Percentiles rank a stretch among this genome's conserved stretches.
Evolutionary conservation across 2,797 vertebrate species (phyloP).

Genomic region (Manis pentadactyla): DNA sequence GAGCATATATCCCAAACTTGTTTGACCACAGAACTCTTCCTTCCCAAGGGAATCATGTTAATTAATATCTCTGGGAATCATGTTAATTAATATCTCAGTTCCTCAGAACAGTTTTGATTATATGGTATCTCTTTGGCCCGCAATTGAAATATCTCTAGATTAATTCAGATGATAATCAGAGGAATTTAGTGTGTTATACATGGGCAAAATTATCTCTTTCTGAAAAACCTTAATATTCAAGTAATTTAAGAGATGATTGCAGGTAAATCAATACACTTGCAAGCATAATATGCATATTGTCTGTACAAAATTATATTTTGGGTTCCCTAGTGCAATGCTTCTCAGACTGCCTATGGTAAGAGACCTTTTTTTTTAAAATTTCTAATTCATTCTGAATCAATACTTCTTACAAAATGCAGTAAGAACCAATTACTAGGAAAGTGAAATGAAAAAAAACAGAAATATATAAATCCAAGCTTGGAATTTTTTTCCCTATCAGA

Average conservation of each 20-base stretch:
- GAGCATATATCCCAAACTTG: background rate
- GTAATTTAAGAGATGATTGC: constrained; percentile 46
- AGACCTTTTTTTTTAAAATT: background rate
- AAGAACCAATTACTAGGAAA: background rate
- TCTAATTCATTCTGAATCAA: background rate
- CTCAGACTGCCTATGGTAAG: background rate
- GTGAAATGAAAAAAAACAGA: constrained; percentile 22
- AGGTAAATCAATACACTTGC: constrained; percentile 19
- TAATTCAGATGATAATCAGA: constrained; percentile 77
- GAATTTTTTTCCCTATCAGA: background rate
- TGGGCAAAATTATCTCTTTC: constrained; percentile 65
- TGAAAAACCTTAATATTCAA: constrained; percentile 68
- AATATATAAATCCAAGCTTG: background rate
- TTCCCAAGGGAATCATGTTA: background rate
- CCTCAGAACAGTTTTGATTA: constrained; percentile 66
- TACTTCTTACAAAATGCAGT: background rate
- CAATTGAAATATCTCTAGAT: constrained; percentile 66
- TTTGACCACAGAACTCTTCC: background rate
- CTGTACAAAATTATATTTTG: background rate
- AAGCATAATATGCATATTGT: background rate
- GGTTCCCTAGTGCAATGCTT: background rate
- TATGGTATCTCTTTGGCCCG: constrained; percentile 51
- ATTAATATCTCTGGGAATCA: background rate
- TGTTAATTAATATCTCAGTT: constrained; percentile 64
- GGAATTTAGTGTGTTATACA: constrained; percentile 60